Conservation (phyloP, 2,888 invertebrate genomes). For the Drosophila barbarae region DNA sequence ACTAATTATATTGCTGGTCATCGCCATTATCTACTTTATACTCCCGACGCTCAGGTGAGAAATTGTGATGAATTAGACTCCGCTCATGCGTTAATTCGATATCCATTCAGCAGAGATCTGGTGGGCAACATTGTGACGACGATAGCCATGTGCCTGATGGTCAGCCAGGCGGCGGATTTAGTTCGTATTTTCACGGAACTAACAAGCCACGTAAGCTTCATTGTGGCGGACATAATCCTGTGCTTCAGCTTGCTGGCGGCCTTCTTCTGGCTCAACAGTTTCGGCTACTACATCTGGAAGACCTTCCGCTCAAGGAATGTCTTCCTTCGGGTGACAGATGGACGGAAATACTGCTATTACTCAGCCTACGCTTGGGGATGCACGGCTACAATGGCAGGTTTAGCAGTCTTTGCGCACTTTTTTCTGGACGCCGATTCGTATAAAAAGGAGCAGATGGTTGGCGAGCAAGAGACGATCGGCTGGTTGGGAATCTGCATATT, state of each 20-base stretch:
- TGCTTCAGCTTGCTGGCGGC: conserved; percentile 89
- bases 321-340: conserved; percentile 90
- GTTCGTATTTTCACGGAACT: conserved; percentile 90
- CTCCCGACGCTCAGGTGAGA: conserved; percentile 86
- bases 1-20: conserved; percentile 85
- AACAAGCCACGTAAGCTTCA: conserved; percentile 88
- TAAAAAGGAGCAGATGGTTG: conserved; percentile 81
- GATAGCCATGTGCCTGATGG: conserved; percentile 87
- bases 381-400: conserved; percentile 85
- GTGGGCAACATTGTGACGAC: conserved; percentile 92
- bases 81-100: conserved; percentile 28
- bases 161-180: conserved; percentile 88
- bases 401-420: conserved; percentile 91
- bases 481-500: conserved; percentile 91
- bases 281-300: conserved; percentile 93
- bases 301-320: conserved; percentile 92
- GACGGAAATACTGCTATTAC: conserved; percentile 92
- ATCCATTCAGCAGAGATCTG: conserved; percentile 82
- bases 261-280: conserved; percentile 92
- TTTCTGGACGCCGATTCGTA: conserved; percentile 83
- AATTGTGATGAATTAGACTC: conserved; percentile 1
- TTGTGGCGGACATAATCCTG: conserved; percentile 88
- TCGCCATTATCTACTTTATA: conserved; percentile 90
- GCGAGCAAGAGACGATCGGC: conserved; percentile 88
- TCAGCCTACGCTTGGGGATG: conserved; percentile 90